Conservation (phyloP, 2,113 vertebrate species). For the Vulpes lagopus region DNA sequence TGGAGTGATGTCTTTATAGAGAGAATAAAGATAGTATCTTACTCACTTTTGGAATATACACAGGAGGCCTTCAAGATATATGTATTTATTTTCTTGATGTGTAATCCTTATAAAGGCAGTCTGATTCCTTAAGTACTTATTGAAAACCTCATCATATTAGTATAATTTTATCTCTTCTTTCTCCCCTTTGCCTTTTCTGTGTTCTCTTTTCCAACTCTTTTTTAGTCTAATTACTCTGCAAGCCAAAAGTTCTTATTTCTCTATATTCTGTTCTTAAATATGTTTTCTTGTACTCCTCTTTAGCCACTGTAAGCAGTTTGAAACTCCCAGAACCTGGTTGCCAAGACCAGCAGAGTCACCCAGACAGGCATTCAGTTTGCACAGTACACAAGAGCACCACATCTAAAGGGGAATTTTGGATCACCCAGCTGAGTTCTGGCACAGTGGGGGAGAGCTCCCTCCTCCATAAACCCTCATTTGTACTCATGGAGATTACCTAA, state of each 20-base stretch:
- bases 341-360: neutral
- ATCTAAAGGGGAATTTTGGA: neutral
- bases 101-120: conserved; percentile 27
- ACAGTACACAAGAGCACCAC: neutral
- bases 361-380: neutral
- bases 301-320: neutral
- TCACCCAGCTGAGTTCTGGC: neutral
- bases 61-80: neutral
- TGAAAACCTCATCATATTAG: neutral
- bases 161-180: conserved; percentile 3
- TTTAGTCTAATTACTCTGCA: conserved; percentile 18
- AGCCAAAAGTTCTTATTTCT: neutral
- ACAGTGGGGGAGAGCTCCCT: neutral
- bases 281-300: neutral
- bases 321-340: neutral
- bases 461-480: neutral
- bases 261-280: neutral
- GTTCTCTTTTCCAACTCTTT: neutral
- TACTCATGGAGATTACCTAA: neutral
- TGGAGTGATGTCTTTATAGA: conserved; percentile 7
- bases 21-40: conserved; percentile 27
- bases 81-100: conserved; percentile 10
- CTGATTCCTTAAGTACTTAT: neutral
- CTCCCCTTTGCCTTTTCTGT: neutral
- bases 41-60: conserved; percentile 28